Conservation (phyloP, 2,113 vertebrate genomes). For the Corynorhinus townsendii region DNA sequence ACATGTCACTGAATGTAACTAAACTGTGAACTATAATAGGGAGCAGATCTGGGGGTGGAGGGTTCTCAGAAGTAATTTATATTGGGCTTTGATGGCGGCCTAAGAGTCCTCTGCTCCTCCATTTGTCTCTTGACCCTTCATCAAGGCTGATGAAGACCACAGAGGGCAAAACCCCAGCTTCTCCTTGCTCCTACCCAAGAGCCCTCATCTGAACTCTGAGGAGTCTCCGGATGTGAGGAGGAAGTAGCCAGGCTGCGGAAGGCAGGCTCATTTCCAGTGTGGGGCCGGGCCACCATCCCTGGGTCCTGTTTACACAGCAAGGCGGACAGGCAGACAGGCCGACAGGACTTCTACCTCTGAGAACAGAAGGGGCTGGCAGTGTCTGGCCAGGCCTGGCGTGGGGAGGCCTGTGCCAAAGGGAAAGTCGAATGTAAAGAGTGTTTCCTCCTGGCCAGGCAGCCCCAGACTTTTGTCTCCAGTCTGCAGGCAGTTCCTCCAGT, state of each 20-base stretch:
- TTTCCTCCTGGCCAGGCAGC: conserved; percentile 82
- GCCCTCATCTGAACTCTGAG: conserved; percentile 50
- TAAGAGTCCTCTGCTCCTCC: neutral
- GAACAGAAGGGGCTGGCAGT: conserved; percentile 69
- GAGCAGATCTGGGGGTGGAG: neutral
- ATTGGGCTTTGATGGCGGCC: neutral
- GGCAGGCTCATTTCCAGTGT: conserved; percentile 68
- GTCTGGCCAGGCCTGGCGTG: conserved; percentile 63
- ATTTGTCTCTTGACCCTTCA: neutral
- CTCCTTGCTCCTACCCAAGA: neutral
- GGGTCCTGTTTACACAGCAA: conserved; percentile 76
- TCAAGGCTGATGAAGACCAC: neutral
- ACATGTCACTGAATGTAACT: neutral
- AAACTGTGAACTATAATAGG: neutral
- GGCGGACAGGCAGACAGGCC: conserved; percentile 72
- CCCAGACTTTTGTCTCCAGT: conserved; percentile 85
- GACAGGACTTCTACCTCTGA: conserved; percentile 61
- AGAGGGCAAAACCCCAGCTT: neutral
- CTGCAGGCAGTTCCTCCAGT: conserved; percentile 79
- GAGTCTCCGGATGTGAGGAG: conserved; percentile 58
- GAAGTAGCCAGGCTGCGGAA: conserved; percentile 69
- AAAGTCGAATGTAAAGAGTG: conserved; percentile 78
- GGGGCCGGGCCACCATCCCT: conserved; percentile 41
- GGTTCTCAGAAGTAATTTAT: neutral
- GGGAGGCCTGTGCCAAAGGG: conserved; percentile 78